phyloP scores from a whole-genome alignment of 2,113 vertebrate genomes.

The Thymallus thymallus region DNA sequence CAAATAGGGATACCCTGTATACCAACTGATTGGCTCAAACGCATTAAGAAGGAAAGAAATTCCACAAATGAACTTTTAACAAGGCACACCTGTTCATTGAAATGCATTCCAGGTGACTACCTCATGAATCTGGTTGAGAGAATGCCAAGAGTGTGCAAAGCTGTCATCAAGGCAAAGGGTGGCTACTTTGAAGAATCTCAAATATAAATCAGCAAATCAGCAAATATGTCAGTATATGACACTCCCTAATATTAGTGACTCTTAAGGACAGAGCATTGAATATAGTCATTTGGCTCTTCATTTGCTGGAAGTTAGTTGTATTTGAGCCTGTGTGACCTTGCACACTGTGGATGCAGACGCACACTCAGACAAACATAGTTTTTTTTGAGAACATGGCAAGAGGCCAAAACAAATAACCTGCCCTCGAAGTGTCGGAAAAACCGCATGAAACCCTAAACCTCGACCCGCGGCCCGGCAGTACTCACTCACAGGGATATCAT shows the following conservation, averaged over 20 bases:
- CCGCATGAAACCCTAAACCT: constrained; percentile 77
- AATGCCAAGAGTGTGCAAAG: no score
- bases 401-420: constrained; percentile 71
- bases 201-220: no score
- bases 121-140: no score
- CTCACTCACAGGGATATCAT: constrained; percentile 72
- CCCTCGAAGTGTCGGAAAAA: constrained; percentile 71
- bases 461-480: constrained; percentile 55
- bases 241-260: not conserved
- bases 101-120: no score
- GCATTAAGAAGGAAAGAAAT: no score
- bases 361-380: constrained; percentile 62
- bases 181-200: no score
- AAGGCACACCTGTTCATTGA: no score
- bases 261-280: not conserved
- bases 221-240: no score
- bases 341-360: constrained; percentile 59
- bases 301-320: constrained; percentile 14
- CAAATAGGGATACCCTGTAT: no score
- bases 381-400: constrained; percentile 57
- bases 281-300: not conserved
- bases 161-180: no score
- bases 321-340: constrained; percentile 65
- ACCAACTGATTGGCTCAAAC: no score
- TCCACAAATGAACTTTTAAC: no score